Evolutionary conservation across 2,797 vertebrate species (phyloP), one percentile per base, ranked within the genome.

Genomic region (Pseudochirops corinnae): DNA sequence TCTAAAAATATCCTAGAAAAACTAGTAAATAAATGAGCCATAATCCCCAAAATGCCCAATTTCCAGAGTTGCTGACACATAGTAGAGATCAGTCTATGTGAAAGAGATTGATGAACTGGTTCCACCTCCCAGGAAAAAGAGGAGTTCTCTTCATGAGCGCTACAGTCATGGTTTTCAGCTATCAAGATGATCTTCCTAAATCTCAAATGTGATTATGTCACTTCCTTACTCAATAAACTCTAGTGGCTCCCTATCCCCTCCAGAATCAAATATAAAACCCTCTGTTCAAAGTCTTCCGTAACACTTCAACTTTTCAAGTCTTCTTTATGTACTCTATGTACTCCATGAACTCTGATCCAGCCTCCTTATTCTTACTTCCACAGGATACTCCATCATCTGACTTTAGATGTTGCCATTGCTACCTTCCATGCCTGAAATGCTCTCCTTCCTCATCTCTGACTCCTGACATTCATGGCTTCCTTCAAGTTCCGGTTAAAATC

Each of bases 171-270:
- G 29, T 67, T 67, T 67, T 67, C 62, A 67, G 33, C 3, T n/a
- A 12, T 33, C 62, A n/a, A 67, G 28, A 33, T n/a, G 62, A n/a
- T 67, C 62, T 67, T n/a, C 62, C 33, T 67, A 67, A 67, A 67
- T 67, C 33, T 67, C 62, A 67, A 13, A 28, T 33, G 33, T 33
- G 31, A 14, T 4, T 31, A 33, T n/a, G 62, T n/a, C 13, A n/a
- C 33, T 0, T 3, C n/a, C 55, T 24, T 13, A 24, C 33, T 60
- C n/a, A 0, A 14, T 3, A 0, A 33, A 14, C 0, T 0, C 33
- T 10, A 13, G 46, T 1, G 0, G 31, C 18, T 29, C 31, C 28
- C 21, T 58, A 67, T 52, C 13, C 14, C 74, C 60, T 92, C 26
- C 62, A 91, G 55, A 67, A 67, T 67, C 14, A 67, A 67, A 67